Percentiles rank a stretch among this genome's conserved stretches.
Conservation (phyloP, 35 echinoderm and acorn worm species). For the Ophiothrix spiculata region DNA sequence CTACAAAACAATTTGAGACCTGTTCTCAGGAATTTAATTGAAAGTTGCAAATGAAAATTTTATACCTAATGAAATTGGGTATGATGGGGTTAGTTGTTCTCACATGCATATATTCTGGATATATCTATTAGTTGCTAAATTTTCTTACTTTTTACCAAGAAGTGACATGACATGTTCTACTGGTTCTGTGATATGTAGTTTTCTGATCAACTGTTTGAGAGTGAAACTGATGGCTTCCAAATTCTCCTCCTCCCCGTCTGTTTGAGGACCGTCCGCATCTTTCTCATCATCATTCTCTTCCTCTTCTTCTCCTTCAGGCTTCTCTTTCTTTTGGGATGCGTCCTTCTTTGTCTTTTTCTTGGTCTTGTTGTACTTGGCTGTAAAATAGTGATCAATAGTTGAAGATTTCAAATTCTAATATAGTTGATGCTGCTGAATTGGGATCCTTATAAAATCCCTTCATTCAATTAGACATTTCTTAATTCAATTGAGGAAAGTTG, state of each 20-base stretch:
- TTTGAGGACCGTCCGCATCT: constrained; percentile 6
- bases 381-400: neutral
- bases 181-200: constrained; percentile 89
- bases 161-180: constrained; percentile 95
- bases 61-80: too few species aligned
- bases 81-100: neutral
- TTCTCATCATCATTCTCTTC: constrained; percentile 3
- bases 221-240: constrained; percentile 66
- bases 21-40: too few species aligned
- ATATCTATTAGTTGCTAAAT: too few species aligned
- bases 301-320: neutral
- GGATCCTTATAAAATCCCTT: too few species aligned
- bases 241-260: constrained; percentile 63
- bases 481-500: too few species aligned
- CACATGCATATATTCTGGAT: neutral
- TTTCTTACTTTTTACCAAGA: constrained; percentile 84
- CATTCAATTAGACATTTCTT: too few species aligned
- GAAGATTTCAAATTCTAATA: too few species aligned
- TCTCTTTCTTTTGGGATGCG: constrained; percentile 23
- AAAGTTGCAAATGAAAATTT: too few species aligned
- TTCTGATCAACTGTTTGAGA: constrained; percentile 88
- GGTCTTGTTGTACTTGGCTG: constrained; percentile 98
- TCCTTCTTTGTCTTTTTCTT: constrained; percentile 44
- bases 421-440: too few species aligned
- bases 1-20: too few species aligned